phyloP scores from a whole-genome alignment of 2,888 invertebrate genomes.

The Drosophila cognata region DNA sequence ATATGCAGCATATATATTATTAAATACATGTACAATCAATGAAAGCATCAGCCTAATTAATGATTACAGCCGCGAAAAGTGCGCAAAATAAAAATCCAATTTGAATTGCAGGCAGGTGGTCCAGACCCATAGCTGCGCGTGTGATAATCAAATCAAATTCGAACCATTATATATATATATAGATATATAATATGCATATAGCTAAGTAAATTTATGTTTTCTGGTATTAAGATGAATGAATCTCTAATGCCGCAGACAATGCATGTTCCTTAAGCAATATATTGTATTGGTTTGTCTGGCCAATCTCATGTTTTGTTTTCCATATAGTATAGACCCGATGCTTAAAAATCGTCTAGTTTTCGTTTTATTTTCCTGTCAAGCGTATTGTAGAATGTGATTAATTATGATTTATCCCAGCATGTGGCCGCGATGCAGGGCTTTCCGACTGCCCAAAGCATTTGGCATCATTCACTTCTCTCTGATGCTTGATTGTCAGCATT shows the following conservation, averaged over 20 bases:
- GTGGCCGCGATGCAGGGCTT: conserved; percentile 35
- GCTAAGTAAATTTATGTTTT: background rate
- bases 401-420: conserved; percentile 69
- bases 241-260: conserved; percentile 62
- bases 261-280: conserved; percentile 36
- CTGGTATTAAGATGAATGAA: conserved; percentile 62
- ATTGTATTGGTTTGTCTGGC: conserved; percentile 22
- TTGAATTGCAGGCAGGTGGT: conserved; percentile 47
- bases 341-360: conserved; percentile 30
- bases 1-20: conserved; percentile 10
- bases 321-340: conserved; percentile 16
- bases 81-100: conserved; percentile 38
- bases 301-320: conserved; percentile 42
- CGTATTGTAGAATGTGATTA: conserved; percentile 52
- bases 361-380: conserved; percentile 12
- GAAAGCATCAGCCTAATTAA: conserved; percentile 41
- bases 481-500: conserved; percentile 25
- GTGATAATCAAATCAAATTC: conserved; percentile 6
- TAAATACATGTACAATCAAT: conserved; percentile 15
- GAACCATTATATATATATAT: conserved; percentile 1
- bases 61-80: conserved; percentile 24
- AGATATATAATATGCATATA: conserved; percentile 3
- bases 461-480: conserved; percentile 47
- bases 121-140: conserved; percentile 11
- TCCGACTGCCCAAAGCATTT: conserved; percentile 36